phyloP scores from a whole-genome alignment of 2,113 vertebrate genomes.

The Castor canadensis region DNA sequence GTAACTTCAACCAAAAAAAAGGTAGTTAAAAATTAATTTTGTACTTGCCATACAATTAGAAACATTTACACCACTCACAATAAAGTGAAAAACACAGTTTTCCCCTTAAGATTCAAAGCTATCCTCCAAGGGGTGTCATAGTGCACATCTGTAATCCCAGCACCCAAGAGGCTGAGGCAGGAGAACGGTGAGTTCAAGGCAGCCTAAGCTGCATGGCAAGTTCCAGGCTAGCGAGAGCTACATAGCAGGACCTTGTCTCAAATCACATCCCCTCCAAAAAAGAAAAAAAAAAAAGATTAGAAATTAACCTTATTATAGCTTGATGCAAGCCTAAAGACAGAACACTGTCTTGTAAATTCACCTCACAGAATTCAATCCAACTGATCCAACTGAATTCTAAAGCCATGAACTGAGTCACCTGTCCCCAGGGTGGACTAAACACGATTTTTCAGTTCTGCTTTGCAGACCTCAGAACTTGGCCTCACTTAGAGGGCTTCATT shows the following conservation, averaged over 20 bases:
- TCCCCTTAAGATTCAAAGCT: constrained; percentile 1
- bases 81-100: not conserved
- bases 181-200: not conserved
- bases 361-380: not conserved
- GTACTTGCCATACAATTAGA: constrained; percentile 35
- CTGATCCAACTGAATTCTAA: not conserved
- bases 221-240: not conserved
- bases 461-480: constrained; percentile 23
- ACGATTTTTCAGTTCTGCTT: constrained; percentile 44
- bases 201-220: not conserved
- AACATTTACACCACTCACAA: constrained; percentile 51
- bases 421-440: not conserved
- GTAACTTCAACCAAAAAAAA: constrained; percentile 4
- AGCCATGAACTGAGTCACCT: not conserved
- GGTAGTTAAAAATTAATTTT: constrained; percentile 44
- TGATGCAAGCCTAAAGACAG: not conserved
- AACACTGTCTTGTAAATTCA: not conserved
- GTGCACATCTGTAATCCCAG: not conserved
- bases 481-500: constrained; percentile 67
- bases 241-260: not conserved
- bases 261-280: too few relatives aligned
- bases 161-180: not conserved
- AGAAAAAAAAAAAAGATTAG: not conserved
- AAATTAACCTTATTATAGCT: not conserved
- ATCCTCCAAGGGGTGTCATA: not conserved